phyloP scores from a whole-genome alignment of 2,797 vertebrate species.

The Anas bahamensis region DNA sequence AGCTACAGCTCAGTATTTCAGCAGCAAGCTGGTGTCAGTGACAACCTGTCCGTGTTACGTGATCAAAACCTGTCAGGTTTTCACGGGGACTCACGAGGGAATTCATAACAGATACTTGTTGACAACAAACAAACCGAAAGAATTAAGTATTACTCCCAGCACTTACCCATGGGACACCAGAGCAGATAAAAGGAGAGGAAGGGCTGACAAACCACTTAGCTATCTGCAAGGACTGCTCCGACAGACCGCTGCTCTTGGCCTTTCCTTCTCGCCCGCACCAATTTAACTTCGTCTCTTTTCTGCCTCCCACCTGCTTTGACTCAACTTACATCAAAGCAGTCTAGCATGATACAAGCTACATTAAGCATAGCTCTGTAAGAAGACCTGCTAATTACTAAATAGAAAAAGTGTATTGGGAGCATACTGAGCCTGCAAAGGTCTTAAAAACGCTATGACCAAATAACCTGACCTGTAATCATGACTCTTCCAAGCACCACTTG shows the following conservation, averaged over 20 bases:
- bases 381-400: background rate
- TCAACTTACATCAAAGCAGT: background rate
- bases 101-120: background rate
- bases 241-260: background rate
- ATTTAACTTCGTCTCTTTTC: background rate
- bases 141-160: slow-evolving; percentile 6
- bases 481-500: background rate
- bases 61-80: slow-evolving; percentile 18
- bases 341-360: background rate
- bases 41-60: background rate
- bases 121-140: slow-evolving; percentile 32
- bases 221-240: background rate
- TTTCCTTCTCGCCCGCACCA: background rate
- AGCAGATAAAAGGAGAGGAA: background rate
- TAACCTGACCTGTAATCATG: background rate
- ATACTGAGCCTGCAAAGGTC: background rate
- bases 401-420: background rate
- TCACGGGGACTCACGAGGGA: background rate
- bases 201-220: background rate
- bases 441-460: background rate
- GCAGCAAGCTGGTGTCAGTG: background rate
- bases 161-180: background rate
- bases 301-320: slow-evolving; percentile 7
- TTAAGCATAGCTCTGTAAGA: background rate
- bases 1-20: background rate